Evolutionary conservation across 2,888 invertebrate genomes (phyloP).

Genomic region (Cosmia pyralina): DNA sequence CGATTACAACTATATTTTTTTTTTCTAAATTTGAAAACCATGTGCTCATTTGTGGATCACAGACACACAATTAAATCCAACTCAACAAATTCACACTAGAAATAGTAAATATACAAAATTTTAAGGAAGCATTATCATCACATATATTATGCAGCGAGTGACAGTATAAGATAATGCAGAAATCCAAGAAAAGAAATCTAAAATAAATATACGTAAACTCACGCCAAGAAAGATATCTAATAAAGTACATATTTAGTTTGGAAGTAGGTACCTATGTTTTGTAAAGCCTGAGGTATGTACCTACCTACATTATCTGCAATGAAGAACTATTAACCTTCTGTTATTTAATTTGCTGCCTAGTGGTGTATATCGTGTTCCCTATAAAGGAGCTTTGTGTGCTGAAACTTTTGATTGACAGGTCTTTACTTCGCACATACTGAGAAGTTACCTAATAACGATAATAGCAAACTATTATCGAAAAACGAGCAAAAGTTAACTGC

Average conservation of each 20-base stretch:
- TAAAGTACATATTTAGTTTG: conserved; percentile 15
- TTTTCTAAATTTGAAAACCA: background rate
- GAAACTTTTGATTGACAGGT: conserved; percentile 63
- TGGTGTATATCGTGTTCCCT: conserved; percentile 35
- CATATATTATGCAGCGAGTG: background rate
- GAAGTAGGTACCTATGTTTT: conserved; percentile 11
- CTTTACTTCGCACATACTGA: conserved; percentile 7
- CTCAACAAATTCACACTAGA: background rate
- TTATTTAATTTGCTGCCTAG: conserved; percentile 9
- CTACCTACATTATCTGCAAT: conserved; percentile 26
- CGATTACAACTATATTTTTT: conserved; percentile 6
- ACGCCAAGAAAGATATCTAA: background rate
- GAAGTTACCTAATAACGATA: conserved; percentile 22
- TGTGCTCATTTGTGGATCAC: conserved; percentile 6
- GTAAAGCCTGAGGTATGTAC: conserved; percentile 55
- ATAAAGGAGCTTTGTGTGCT: conserved; percentile 50
- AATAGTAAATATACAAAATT: conserved; percentile 2
- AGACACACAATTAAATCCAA: conserved; percentile 1
- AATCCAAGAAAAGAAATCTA: background rate
- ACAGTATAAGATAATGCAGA: background rate
- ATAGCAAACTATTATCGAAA: background rate
- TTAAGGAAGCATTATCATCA: conserved; percentile 2
- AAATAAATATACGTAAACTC: background rate
- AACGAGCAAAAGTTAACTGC: background rate
- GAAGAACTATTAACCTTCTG: conserved; percentile 12